phyloP scores from a whole-genome alignment of 2,797 vertebrate genomes.

The Sebastes minor region DNA sequence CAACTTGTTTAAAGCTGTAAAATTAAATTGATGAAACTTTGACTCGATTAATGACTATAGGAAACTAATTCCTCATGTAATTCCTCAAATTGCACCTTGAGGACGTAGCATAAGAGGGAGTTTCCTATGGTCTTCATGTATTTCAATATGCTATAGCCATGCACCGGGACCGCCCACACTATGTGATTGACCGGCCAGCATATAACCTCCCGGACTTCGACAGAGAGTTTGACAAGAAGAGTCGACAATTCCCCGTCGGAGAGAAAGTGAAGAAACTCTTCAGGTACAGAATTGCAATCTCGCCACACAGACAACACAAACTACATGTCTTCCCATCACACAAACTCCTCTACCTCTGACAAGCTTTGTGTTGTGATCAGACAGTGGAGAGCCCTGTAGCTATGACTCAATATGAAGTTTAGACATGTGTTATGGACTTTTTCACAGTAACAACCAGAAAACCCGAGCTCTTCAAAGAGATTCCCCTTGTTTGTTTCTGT shows the following conservation, averaged over 20 bases:
- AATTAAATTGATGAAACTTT: neutral
- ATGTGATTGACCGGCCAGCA: slow-evolving; percentile 85
- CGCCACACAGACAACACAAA: slow-evolving; percentile 1
- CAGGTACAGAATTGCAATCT: slow-evolving; percentile 79
- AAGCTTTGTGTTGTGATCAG: slow-evolving; percentile 35
- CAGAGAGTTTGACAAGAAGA: slow-evolving; percentile 91
- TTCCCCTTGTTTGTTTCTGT: slow-evolving; percentile 22
- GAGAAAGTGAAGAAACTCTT: slow-evolving; percentile 88
- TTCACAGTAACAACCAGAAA: slow-evolving; percentile 4
- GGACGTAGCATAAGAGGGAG: neutral
- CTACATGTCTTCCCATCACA: neutral
- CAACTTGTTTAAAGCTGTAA: neutral
- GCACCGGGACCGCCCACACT: slow-evolving; percentile 80
- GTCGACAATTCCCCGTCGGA: slow-evolving; percentile 84
- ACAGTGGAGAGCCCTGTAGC: neutral
- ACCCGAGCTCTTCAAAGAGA: slow-evolving; percentile 9
- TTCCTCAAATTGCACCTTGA: neutral
- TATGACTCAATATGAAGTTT: slow-evolving; percentile 9
- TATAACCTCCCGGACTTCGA: slow-evolving; percentile 88
- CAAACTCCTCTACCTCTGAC: slow-evolving; percentile 6
- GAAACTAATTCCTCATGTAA: neutral
- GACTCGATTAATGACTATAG: neutral
- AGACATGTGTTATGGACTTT: slow-evolving; percentile 8
- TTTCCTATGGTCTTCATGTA: neutral
- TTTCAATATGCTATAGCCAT: slow-evolving; percentile 36